A percentile compares a stretch with the other conserved stretches of the same genome.
phyloP scores from a whole-genome alignment of 2,113 vertebrate species.

The Sialia sialis region DNA sequence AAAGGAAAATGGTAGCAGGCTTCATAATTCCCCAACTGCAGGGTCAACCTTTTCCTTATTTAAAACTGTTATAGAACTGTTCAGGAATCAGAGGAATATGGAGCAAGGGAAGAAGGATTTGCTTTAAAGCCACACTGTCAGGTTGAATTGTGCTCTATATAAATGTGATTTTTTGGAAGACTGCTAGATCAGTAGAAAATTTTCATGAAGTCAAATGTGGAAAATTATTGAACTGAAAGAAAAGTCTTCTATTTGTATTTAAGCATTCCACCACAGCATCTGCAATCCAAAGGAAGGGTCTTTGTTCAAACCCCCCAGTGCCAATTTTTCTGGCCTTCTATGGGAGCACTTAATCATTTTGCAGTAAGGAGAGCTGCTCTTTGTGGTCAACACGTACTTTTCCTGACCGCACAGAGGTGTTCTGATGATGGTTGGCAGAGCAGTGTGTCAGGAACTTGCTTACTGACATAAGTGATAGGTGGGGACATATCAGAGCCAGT shows the following conservation, averaged over 20 bases:
- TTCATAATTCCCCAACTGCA: not conserved
- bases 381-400: constrained; percentile 1
- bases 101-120: not conserved
- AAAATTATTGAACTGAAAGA: not conserved
- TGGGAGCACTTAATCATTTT: not conserved
- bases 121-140: not conserved
- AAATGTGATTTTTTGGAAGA: not conserved
- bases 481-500: not conserved
- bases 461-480: not conserved
- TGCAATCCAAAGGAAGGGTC: not conserved
- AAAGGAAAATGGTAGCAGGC: not conserved
- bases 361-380: not conserved
- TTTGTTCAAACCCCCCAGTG: not conserved
- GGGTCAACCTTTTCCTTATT: not conserved
- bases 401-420: constrained; percentile 10
- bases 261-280: not conserved
- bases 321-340: not conserved
- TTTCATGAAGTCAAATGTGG: not conserved
- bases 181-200: not conserved
- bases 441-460: not conserved
- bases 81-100: not conserved
- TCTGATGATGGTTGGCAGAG: constrained; percentile 36
- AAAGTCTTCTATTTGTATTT: not conserved
- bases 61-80: not conserved
- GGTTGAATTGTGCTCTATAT: not conserved